Conservation (phyloP, 1,140 invertebrate genomes). For the Ectropis grisescens region DNA sequence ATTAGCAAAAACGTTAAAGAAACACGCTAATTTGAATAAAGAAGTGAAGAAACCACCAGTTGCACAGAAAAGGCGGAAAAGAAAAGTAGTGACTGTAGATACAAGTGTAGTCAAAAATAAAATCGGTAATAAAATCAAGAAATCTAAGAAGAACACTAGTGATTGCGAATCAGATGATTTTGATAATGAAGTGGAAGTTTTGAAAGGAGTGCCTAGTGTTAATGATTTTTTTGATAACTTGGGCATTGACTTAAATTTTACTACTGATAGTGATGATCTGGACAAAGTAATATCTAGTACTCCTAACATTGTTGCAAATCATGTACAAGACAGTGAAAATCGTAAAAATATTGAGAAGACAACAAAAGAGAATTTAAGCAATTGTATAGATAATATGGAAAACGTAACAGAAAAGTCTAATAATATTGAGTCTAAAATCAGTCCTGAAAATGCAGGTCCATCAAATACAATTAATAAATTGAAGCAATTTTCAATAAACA, state of each 20-base stretch:
- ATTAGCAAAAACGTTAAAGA: slow-evolving; percentile 51
- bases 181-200: slow-evolving; percentile 21
- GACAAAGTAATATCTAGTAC: too few species aligned
- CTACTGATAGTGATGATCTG: slow-evolving; percentile 6
- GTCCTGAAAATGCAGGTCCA: too few species aligned
- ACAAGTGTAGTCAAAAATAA: slow-evolving; percentile 16
- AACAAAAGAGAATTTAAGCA: too few species aligned
- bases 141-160: slow-evolving; percentile 10
- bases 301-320: too few species aligned
- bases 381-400: too few species aligned
- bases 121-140: slow-evolving; percentile 20
- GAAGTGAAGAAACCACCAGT: slow-evolving; percentile 23
- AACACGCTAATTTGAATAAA: slow-evolving; percentile 51
- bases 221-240: slow-evolving; percentile 52
- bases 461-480: slow-evolving; percentile 36
- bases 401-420: too few species aligned
- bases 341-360: too few species aligned
- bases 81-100: slow-evolving; percentile 36
- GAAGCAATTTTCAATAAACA: slow-evolving; percentile 48
- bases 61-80: slow-evolving; percentile 41
- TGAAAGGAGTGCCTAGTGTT: slow-evolving; percentile 58
- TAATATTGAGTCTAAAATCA: too few species aligned
- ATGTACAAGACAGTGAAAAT: too few species aligned
- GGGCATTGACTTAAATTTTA: slow-evolving; percentile 42
- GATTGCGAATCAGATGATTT: slow-evolving; percentile 19